Conservation (phyloP, 2,888 invertebrate genomes). For the Drosophila imparisetae region DNA sequence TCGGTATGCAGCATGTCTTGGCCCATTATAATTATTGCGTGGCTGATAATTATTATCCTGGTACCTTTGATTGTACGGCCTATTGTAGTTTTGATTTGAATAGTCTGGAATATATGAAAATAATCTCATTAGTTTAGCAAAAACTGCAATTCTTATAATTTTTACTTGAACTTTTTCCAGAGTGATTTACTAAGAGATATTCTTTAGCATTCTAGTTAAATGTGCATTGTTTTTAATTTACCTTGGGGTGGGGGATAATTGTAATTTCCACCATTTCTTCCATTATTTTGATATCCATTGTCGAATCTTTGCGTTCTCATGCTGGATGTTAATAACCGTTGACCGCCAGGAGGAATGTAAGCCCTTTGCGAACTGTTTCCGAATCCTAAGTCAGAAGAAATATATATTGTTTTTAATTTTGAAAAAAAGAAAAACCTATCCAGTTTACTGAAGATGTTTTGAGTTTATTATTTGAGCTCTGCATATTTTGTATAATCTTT, state of each 20-base stretch:
- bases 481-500: background rate
- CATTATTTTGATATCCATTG: slow-evolving; percentile 83
- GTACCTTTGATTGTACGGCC: slow-evolving; percentile 40
- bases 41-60: slow-evolving; percentile 40
- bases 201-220: background rate
- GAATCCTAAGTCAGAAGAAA: slow-evolving; percentile 86
- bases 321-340: slow-evolving; percentile 87
- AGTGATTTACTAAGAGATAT: background rate
- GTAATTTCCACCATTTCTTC: slow-evolving; percentile 51
- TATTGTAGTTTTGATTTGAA: slow-evolving; percentile 39
- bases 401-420: background rate
- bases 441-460: background rate
- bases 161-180: background rate
- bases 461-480: background rate
- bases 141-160: background rate
- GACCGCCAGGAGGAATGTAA: slow-evolving; percentile 89
- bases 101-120: slow-evolving; percentile 28
- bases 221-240: slow-evolving; percentile 10
- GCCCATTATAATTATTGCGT: slow-evolving; percentile 34
- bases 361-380: slow-evolving; percentile 88
- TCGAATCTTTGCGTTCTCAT: slow-evolving; percentile 30
- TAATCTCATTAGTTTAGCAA: background rate
- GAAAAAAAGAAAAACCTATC: background rate
- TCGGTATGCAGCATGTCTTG: slow-evolving; percentile 36
- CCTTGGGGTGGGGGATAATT: slow-evolving; percentile 41